These are phyloP conservation scores for Tragelaphus imberbis DNA, from an alignment of 2,113 vertebrate genomes.

Conservation along the genomic window DNA sequence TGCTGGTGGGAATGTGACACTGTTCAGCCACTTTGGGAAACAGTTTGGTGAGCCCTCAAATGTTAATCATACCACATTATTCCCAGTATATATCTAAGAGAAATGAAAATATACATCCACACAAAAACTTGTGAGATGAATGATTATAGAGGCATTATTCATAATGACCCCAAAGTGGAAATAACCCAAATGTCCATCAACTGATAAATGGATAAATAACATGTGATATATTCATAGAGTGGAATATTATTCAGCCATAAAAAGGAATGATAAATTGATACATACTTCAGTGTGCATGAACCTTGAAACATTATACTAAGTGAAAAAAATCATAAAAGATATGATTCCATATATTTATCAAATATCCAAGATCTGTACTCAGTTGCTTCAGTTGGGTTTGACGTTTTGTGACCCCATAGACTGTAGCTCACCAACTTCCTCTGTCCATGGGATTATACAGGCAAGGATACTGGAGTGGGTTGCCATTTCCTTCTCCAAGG, in stretches of 20 bases:
- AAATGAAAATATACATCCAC: background rate
- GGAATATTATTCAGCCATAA: background rate
- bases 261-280: background rate
- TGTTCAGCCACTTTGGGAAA: background rate
- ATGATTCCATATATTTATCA: too few species aligned
- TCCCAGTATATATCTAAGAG: background rate
- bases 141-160: background rate
- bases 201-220: background rate
- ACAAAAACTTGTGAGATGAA: background rate
- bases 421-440: background rate
- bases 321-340: background rate
- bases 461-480: background rate
- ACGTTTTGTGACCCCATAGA: background rate
- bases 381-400: background rate
- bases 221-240: background rate
- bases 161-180: background rate
- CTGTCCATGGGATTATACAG: background rate
- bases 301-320: background rate
- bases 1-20: background rate
- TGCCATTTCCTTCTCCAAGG: background rate
- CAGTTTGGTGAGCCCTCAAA: background rate
- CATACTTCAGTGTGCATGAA: too few species aligned
- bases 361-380: background rate
- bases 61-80: background rate
- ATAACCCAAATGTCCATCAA: background rate